These are phyloP conservation scores for Pocillopora meandrina DNA, from an alignment of 92 coral and sea anemone species.

Conservation along the genomic window DNA sequence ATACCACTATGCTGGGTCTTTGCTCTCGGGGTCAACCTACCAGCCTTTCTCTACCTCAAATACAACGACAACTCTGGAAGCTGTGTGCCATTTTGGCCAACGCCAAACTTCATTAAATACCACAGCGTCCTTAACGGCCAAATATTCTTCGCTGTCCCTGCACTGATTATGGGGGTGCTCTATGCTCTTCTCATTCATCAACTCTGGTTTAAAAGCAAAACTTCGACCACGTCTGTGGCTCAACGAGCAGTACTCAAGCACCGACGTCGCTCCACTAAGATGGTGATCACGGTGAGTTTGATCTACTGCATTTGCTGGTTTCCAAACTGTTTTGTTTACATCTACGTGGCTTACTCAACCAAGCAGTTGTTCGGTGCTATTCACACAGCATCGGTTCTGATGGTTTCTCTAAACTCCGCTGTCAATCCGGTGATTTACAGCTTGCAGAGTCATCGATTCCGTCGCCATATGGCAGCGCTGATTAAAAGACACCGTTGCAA, in stretches of 20 bases:
- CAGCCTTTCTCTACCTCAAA: slow-evolving; percentile 12
- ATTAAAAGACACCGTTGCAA: neutral
- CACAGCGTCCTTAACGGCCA: slow-evolving; percentile 22
- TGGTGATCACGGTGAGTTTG: slow-evolving; percentile 47
- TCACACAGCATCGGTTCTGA: slow-evolving; percentile 38
- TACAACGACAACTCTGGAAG: slow-evolving; percentile 27
- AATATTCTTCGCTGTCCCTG: slow-evolving; percentile 29
- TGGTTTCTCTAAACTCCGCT: slow-evolving; percentile 59
- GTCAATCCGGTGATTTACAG: slow-evolving; percentile 75
- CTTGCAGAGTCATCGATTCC: slow-evolving; percentile 55
- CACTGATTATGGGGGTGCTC: slow-evolving; percentile 27
- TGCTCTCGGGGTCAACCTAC: slow-evolving; percentile 47
- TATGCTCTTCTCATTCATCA: slow-evolving; percentile 33
- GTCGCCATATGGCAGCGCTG: slow-evolving; percentile 33
- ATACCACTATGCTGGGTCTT: slow-evolving; percentile 39
- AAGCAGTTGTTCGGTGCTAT: slow-evolving; percentile 32
- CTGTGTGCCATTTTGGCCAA: slow-evolving; percentile 49
- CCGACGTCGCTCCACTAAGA: slow-evolving; percentile 46
- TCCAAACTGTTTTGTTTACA: slow-evolving; percentile 48
- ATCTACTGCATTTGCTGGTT: slow-evolving; percentile 54
- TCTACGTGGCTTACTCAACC: slow-evolving; percentile 32
- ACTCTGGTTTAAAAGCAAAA: slow-evolving; percentile 31
- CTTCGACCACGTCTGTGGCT: neutral
- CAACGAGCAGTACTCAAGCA: slow-evolving; percentile 9
- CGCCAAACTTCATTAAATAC: slow-evolving; percentile 37